Conservation (phyloP, 2,888 invertebrate genomes). For the Synergus gifuensis region DNA sequence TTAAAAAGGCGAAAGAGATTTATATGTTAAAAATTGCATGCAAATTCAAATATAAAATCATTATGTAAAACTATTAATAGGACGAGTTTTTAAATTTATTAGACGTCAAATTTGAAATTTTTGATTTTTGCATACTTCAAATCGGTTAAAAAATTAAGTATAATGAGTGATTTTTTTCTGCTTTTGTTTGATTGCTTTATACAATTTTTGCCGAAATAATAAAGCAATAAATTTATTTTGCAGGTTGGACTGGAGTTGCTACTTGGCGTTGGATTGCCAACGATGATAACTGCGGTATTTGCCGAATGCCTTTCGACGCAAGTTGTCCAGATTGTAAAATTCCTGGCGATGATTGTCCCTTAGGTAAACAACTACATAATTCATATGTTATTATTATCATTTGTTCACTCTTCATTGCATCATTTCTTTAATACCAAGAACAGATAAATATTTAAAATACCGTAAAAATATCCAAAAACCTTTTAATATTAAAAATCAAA, state of each 20-base stretch:
- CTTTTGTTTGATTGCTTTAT: background rate
- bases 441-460: background rate
- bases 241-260: slow-evolving; percentile 96
- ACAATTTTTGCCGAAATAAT: background rate
- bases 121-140: background rate
- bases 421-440: background rate
- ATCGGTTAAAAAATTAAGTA: background rate
- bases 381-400: background rate
- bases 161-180: background rate
- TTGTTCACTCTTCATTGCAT: background rate
- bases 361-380: slow-evolving; percentile 79
- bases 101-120: background rate
- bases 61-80: no score
- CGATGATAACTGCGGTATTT: slow-evolving; percentile 99
- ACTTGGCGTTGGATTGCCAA: slow-evolving; percentile 99
- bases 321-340: slow-evolving; percentile 98
- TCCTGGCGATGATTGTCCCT: slow-evolving; percentile 98
- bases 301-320: slow-evolving; percentile 99
- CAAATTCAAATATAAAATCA: no score
- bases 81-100: background rate
- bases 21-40: no score
- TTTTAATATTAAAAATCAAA: no score
- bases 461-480: no score
- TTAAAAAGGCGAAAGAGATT: no score
- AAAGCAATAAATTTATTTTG: slow-evolving; percentile 37